Conservation (phyloP, 2,888 invertebrate genomes). For the Muschampia staudingeri region DNA sequence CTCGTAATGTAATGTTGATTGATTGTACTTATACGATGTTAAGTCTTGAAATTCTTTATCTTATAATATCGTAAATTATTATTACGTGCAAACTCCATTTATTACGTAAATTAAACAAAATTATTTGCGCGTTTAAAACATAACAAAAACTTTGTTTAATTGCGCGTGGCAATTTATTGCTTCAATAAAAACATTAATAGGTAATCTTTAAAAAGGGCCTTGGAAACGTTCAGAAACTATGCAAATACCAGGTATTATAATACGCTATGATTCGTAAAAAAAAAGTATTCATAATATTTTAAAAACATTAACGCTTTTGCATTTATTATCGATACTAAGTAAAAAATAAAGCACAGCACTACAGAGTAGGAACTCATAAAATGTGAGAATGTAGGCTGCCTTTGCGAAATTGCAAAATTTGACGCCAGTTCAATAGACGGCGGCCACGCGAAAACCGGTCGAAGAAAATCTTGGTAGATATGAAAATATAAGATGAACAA, state of each 20-base stretch:
- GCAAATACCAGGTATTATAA: conserved; percentile 31
- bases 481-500: conserved; percentile 67
- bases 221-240: conserved; percentile 52
- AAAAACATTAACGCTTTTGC: not conserved
- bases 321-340: not conserved
- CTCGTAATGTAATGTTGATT: not conserved
- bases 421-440: conserved; percentile 65
- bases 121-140: conserved; percentile 20
- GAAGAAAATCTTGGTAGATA: conserved; percentile 71
- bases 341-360: conserved; percentile 63
- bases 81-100: conserved; percentile 29
- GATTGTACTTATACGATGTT: conserved; percentile 4
- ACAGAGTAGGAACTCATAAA: conserved; percentile 68
- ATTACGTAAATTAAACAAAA: conserved; percentile 40
- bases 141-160: conserved; percentile 33
- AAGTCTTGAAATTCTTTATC: not conserved
- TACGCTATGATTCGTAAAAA: not conserved
- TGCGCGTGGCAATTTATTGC: conserved; percentile 32
- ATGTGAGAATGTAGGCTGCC: conserved; percentile 72
- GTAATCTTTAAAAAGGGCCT: conserved; percentile 7
- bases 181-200: conserved; percentile 44
- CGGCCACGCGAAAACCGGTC: conserved; percentile 69
- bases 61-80: conserved; percentile 9
- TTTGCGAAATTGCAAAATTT: conserved; percentile 72
- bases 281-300: not conserved